Percentiles rank a stretch among this genome's conserved stretches.
Conservation (phyloP, 2,797 vertebrate genomes). For the Ispidina lecontei region DNA sequence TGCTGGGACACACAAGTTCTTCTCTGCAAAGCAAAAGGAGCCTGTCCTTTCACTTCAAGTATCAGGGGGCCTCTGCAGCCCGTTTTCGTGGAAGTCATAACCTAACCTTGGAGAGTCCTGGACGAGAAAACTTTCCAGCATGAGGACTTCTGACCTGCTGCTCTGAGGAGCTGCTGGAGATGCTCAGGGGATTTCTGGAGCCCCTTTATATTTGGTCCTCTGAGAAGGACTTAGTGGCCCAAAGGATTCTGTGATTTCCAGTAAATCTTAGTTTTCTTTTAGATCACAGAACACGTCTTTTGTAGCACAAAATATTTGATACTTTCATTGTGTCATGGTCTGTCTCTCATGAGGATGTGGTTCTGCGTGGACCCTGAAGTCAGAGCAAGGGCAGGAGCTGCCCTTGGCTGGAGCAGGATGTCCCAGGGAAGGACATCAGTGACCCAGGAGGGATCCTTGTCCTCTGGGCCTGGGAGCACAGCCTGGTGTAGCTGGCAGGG, state of each 20-base stretch:
- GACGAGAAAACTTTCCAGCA: background rate
- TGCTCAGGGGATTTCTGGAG: background rate
- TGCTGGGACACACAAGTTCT: background rate
- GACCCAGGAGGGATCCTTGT: background rate
- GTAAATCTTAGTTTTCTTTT: background rate
- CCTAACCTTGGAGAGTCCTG: background rate
- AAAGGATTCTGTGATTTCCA: background rate
- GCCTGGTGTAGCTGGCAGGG: fast-evolving
- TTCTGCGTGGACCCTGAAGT: background rate
- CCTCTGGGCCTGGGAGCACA: background rate
- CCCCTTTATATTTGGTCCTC: background rate
- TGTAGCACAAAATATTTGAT: background rate
- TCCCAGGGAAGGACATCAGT: background rate
- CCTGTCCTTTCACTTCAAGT: background rate
- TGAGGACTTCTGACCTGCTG: background rate
- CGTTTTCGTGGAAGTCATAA: too few species aligned
- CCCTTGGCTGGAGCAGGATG: fast-evolving
- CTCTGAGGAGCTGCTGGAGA: background rate
- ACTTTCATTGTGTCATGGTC: fast-evolving
- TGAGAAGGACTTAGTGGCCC: background rate
- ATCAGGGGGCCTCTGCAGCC: background rate
- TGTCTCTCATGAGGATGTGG: fast-evolving
- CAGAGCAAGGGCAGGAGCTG: background rate
- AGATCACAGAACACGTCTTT: background rate
- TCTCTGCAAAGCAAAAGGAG: background rate